phyloP scores from a whole-genome alignment of 2,113 vertebrate species.

The Pelobates fuscus region DNA sequence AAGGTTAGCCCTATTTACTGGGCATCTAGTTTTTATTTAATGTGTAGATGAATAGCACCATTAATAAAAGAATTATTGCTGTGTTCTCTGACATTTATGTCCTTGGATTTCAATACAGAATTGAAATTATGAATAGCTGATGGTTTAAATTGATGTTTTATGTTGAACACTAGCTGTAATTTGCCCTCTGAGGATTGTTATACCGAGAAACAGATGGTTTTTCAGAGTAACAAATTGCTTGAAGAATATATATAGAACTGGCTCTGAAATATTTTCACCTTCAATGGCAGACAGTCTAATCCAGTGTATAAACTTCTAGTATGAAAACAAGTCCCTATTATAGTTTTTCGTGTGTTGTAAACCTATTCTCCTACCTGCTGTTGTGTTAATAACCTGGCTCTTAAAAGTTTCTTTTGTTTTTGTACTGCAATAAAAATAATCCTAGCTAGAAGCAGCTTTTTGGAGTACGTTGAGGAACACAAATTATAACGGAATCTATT shows the following conservation, averaged over 20 bases:
- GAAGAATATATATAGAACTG: constrained; percentile 71
- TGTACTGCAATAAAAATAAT: too few species aligned
- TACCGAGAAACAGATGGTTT: constrained; percentile 87
- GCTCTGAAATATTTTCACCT: constrained; percentile 74
- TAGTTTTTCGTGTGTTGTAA: not conserved
- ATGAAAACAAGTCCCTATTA: constrained; percentile 4
- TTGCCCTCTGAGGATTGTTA: constrained; percentile 87
- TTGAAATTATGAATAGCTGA: constrained; percentile 90
- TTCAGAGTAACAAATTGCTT: constrained; percentile 85
- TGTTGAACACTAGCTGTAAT: constrained; percentile 87
- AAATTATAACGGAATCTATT: not conserved
- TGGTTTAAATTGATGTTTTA: constrained; percentile 92
- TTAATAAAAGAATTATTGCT: constrained; percentile 84
- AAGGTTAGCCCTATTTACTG: constrained; percentile 80
- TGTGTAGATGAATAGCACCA: constrained; percentile 82
- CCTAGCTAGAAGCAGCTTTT: not conserved
- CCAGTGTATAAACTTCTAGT: constrained; percentile 27
- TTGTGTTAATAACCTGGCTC: not conserved
- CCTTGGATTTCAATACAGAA: constrained; percentile 86
- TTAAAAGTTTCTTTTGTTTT: too few species aligned
- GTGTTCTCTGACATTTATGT: constrained; percentile 84
- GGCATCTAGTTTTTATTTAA: constrained; percentile 82
- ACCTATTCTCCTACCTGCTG: not conserved
- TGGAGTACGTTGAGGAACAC: not conserved
- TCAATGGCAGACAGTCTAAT: constrained; percentile 52